Evolutionary conservation across 2,888 invertebrate genomes (phyloP).

Genomic region (Molanna angustata): DNA sequence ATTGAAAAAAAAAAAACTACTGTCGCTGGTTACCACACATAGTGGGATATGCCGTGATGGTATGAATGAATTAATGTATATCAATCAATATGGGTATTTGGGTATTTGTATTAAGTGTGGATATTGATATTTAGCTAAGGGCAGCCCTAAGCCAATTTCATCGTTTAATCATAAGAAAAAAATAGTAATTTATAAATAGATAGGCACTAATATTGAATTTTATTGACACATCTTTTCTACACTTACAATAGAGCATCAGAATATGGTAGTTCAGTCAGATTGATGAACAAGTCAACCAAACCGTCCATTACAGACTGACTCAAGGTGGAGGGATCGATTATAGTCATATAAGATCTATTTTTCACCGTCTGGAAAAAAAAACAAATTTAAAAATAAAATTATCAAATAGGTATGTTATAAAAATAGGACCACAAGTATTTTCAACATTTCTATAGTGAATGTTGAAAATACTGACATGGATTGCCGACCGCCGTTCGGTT

Average conservation of each 20-base stretch:
- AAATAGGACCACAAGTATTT: too few relatives aligned
- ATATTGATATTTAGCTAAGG: too few relatives aligned
- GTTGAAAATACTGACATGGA: too few relatives aligned
- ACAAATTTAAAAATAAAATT: not conserved
- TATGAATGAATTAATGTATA: too few relatives aligned
- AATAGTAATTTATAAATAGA: not conserved
- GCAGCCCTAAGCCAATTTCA: not conserved
- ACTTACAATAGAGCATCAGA: conserved; percentile 31
- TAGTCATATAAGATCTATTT: conserved; percentile 12
- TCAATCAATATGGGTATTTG: too few relatives aligned
- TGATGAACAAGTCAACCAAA: conserved; percentile 20
- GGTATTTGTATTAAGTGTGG: too few relatives aligned
- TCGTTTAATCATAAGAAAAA: not conserved
- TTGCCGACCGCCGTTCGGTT: too few relatives aligned
- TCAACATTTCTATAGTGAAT: too few relatives aligned
- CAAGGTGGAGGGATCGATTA: conserved; percentile 3
- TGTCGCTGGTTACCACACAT: too few relatives aligned
- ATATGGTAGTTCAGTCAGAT: conserved; percentile 18
- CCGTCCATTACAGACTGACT: conserved; percentile 7
- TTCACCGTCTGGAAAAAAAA: conserved; percentile 22
- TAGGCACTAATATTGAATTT: not conserved
- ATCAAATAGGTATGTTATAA: not conserved
- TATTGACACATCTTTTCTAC: conserved; percentile 1
- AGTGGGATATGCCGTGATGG: too few relatives aligned
- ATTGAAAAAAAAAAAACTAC: too few relatives aligned